Conservation (phyloP, 2,797 vertebrate genomes). For the Pseudochirops corinnae region DNA sequence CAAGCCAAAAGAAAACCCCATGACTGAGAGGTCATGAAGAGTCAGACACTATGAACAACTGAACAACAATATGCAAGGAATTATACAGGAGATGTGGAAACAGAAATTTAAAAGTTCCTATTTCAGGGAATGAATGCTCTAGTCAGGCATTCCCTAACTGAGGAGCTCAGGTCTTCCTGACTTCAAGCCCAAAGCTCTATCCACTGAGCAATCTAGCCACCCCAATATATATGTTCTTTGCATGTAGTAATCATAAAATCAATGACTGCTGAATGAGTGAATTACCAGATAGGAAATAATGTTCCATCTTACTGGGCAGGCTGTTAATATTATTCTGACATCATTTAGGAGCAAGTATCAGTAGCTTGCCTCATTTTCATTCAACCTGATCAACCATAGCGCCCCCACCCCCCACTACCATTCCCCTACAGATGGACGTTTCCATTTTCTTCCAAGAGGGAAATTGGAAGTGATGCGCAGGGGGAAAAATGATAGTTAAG, state of each 20-base stretch:
- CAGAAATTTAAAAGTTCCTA: too few relatives aligned
- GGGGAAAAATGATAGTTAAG: conserved; percentile 54
- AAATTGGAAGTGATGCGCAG: conserved; percentile 47
- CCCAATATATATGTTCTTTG: neutral
- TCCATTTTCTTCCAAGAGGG: conserved; percentile 35
- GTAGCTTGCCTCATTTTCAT: neutral
- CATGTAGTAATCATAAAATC: neutral
- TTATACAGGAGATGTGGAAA: too few relatives aligned
- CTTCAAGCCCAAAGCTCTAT: too few relatives aligned
- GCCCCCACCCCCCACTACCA: neutral
- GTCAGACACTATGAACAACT: neutral
- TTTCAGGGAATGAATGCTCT: too few relatives aligned
- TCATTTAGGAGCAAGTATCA: neutral
- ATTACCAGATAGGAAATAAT: neutral
- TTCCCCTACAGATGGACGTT: conserved; percentile 17
- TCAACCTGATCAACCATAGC: neutral
- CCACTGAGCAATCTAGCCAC: too few relatives aligned
- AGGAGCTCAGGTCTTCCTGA: too few relatives aligned
- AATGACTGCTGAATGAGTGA: neutral
- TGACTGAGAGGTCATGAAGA: neutral
- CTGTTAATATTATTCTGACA: neutral
- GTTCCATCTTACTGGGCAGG: neutral
- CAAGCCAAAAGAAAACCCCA: neutral
- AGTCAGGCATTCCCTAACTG: too few relatives aligned
- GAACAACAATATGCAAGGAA: neutral